A percentile compares a stretch with the other conserved stretches of the same genome.
phyloP scores from a whole-genome alignment of 2,113 vertebrate genomes.

The Puma concolor region DNA sequence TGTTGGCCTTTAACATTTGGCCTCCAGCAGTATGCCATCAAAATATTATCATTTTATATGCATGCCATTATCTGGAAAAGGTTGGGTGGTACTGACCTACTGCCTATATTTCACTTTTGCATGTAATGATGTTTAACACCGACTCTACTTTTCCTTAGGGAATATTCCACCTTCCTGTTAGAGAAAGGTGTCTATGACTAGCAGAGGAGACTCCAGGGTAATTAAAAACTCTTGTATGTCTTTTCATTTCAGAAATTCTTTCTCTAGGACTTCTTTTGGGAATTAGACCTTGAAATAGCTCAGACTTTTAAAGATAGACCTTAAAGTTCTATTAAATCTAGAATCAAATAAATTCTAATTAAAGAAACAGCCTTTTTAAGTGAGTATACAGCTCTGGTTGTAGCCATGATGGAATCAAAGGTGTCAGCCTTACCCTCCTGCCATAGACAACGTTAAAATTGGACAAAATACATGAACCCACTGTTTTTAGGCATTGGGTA shows the following conservation, averaged over 20 bases:
- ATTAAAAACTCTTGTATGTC: slow-evolving; percentile 56
- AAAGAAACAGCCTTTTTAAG: slow-evolving; percentile 54
- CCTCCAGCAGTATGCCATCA: neutral
- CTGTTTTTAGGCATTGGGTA: neutral
- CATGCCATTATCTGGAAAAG: slow-evolving; percentile 16
- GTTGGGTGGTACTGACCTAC: neutral
- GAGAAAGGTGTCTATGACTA: slow-evolving; percentile 37
- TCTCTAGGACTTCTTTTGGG: slow-evolving; percentile 52
- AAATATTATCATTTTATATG: slow-evolving; percentile 20
- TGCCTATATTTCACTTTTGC: slow-evolving; percentile 39
- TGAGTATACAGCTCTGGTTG: neutral
- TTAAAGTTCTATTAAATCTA: slow-evolving; percentile 34
- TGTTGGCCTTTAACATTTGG: neutral
- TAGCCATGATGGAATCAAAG: neutral
- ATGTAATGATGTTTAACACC: slow-evolving; percentile 43
- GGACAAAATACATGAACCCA: neutral
- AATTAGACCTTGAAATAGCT: slow-evolving; percentile 68
- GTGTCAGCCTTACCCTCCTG: neutral
- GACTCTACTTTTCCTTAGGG: slow-evolving; percentile 50
- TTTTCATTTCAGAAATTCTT: slow-evolving; percentile 67
- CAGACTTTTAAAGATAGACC: slow-evolving; percentile 57
- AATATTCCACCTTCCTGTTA: slow-evolving; percentile 59
- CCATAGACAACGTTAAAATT: slow-evolving; percentile 37
- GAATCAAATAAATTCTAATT: slow-evolving; percentile 62
- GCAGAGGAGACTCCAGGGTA: slow-evolving; percentile 53